Percentiles rank a stretch among this genome's conserved stretches.
These are phyloP conservation scores for Strix aluco DNA, from an alignment of 2,113 vertebrate genomes.

Conservation along the genomic window DNA sequence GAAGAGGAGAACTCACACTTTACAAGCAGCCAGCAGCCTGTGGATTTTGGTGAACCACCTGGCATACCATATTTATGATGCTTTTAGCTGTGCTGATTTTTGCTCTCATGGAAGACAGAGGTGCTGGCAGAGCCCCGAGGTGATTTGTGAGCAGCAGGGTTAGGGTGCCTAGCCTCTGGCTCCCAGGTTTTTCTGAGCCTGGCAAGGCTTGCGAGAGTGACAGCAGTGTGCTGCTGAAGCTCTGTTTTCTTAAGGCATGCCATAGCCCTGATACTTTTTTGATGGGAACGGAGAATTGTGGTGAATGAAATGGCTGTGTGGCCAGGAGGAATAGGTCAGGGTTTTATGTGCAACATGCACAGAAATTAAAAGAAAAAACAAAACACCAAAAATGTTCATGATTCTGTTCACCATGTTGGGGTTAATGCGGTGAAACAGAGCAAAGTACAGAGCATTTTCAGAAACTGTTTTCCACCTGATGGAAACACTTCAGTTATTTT, in stretches of 20 bases:
- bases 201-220: background rate
- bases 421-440: background rate
- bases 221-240: background rate
- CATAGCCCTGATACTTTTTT: background rate
- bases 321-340: background rate
- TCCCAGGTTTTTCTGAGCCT: background rate
- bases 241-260: constrained; percentile 18
- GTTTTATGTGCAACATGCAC: background rate
- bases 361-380: background rate
- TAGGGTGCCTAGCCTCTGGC: background rate
- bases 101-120: background rate
- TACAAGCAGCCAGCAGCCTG: background rate
- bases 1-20: background rate
- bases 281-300: background rate
- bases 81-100: background rate
- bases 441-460: background rate
- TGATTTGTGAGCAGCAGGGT: background rate
- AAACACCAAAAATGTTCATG: background rate
- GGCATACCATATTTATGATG: background rate
- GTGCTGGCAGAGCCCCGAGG: background rate
- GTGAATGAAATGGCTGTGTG: background rate
- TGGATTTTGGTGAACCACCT: background rate
- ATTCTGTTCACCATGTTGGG: background rate
- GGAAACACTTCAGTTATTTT: background rate
- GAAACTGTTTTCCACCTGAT: background rate